Evolutionary conservation across 2,888 invertebrate species (phyloP), one percentile per base, ranked within the genome.

Genomic region (Laspeyria flexula): DNA sequence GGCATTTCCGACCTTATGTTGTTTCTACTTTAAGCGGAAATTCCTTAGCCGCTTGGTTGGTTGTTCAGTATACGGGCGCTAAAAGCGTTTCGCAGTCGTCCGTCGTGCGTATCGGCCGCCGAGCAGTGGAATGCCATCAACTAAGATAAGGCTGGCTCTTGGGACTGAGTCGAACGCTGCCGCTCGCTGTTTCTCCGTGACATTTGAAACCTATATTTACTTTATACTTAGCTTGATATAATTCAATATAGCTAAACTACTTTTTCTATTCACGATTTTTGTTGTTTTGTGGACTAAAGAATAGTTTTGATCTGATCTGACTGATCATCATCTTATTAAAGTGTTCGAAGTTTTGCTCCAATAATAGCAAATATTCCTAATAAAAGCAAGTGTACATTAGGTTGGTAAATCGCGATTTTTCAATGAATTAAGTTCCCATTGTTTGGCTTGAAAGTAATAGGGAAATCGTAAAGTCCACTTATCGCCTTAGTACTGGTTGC

Each of bases 31-130:
- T 68, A 78, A 66, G 65, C 40, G 55, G 60, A 62, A 79, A 79
- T 78, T 43, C 53, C 39, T 64, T 65, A 60, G 65, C 53, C 30
- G 15, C 25, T 30, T 45, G 23, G 27, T 48, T 33, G 42, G 61
- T 71, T 67, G 73, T 81, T 72, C 76, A 74, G 76, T 81, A 84
- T 83, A 85, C 83, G 88, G 86, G 85, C 85, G 84, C 85, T 91
- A 90, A 90, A 90, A 91, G 91, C 91, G 87, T 90, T 91, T 91
- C 87, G 89, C 90, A 90, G 91, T 90, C 86, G 86, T 80, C 83
- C 83, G 86, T 85, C 88, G 88, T 90, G 87, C 88, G 89, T 91
- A 90, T 90, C 90, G 86, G 82, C 81, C 81, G 81, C 73, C 84
- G 83, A 79, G 86, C 88, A 79, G 65, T 81, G 89, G 91, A 91